Evolutionary conservation across 2,888 invertebrate species (phyloP).

Genomic region (Capitulum mitella): DNA sequence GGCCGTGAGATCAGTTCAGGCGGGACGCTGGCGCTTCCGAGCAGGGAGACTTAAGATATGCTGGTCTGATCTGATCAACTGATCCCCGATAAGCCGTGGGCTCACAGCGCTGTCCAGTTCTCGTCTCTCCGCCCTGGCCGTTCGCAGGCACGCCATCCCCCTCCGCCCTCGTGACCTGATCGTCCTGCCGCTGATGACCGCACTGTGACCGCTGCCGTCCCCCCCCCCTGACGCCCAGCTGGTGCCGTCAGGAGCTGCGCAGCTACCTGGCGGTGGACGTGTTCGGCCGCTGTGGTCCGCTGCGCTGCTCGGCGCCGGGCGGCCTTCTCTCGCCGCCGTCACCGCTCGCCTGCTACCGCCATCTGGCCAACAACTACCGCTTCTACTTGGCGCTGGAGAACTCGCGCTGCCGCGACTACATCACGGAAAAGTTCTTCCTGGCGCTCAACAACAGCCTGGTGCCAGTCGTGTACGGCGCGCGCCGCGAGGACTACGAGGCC

Average conservation of each 20-base stretch:
- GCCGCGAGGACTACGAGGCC: slow-evolving; percentile 3
- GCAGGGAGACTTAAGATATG: no score
- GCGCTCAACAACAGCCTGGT: slow-evolving; percentile 18
- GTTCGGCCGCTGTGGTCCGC: background rate
- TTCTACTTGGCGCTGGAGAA: slow-evolving; percentile 21
- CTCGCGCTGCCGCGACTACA: slow-evolving; percentile 17
- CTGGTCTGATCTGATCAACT: no score
- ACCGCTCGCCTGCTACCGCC: background rate
- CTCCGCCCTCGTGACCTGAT: no score
- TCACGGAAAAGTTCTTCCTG: slow-evolving; percentile 22
- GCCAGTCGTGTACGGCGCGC: slow-evolving; percentile 28
- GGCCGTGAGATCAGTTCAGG: no score
- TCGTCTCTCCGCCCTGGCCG: no score
- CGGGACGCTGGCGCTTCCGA: no score
- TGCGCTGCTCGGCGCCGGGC: background rate
- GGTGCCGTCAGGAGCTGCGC: background rate
- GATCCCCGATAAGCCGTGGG: no score
- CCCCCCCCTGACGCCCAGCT: no score
- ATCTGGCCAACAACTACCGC: background rate
- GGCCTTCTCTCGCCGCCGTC: background rate
- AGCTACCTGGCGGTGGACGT: background rate
- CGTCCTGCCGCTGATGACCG: no score
- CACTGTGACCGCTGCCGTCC: no score
- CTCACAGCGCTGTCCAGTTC: no score
- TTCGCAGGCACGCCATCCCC: no score